These are phyloP conservation scores for Callocephalon fimbriatum DNA, from an alignment of 2,113 vertebrate species.

Conservation along the genomic window DNA sequence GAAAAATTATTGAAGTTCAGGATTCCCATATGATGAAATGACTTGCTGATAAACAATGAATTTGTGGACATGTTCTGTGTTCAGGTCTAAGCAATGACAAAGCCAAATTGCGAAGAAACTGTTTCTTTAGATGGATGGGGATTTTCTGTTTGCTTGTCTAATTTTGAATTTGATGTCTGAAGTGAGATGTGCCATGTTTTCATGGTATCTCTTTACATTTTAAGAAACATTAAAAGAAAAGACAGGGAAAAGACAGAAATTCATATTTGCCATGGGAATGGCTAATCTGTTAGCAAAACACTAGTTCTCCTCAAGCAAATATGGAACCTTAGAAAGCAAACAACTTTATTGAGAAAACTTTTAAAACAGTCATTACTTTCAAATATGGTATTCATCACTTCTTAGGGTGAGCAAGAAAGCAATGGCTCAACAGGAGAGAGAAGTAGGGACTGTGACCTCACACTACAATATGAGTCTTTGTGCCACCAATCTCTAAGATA, in stretches of 20 bases:
- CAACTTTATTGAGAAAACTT: not conserved
- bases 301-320: not conserved
- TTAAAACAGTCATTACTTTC: not conserved
- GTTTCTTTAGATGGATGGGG: not conserved
- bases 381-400: not conserved
- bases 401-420: not conserved
- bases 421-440: not conserved
- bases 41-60: not conserved
- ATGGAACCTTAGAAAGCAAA: not conserved
- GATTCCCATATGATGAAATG: not conserved
- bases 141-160: rapidly evolving
- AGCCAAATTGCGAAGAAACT: not conserved
- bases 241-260: not conserved
- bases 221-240: not conserved
- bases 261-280: not conserved
- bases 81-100: not conserved
- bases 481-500: not conserved
- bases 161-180: not conserved
- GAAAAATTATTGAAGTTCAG: not conserved
- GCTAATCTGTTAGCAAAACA: not conserved
- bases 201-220: not conserved
- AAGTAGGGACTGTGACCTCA: not conserved
- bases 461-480: not conserved
- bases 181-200: not conserved
- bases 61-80: not conserved